These are phyloP conservation scores for Dendrolimus kikuchii DNA, from an alignment of 1,140 invertebrate genomes.

Conservation along the genomic window DNA sequence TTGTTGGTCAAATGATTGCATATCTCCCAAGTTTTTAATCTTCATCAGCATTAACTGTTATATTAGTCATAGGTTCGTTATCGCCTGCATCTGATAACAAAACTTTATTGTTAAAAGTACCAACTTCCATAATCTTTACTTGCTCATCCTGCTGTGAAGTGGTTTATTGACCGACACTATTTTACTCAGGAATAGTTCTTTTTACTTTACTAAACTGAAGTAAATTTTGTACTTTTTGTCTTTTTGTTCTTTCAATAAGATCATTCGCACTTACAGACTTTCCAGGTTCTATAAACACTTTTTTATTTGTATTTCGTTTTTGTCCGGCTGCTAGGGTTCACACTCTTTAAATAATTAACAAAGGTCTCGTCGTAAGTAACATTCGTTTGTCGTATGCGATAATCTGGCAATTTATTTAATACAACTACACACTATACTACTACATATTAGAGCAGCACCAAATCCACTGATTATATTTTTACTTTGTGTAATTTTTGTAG, in stretches of 20 bases:
- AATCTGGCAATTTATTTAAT: slow-evolving; percentile 6
- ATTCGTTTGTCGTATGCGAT: background rate
- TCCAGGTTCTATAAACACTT: slow-evolving; percentile 2
- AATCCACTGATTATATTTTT: too few species aligned
- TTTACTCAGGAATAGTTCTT: too few species aligned
- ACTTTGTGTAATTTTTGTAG: too few species aligned
- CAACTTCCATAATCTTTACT: background rate
- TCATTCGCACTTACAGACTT: slow-evolving; percentile 6
- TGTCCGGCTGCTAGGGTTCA: too few species aligned
- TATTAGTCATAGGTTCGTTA: slow-evolving; percentile 3
- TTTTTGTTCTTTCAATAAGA: slow-evolving; percentile 1
- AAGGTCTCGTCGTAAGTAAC: slow-evolving; percentile 4
- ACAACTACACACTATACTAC: too few species aligned
- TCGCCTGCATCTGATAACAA: slow-evolving; percentile 1
- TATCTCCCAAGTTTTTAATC: background rate
- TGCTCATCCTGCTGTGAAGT: background rate
- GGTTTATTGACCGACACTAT: background rate
- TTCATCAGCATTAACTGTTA: slow-evolving; percentile 4
- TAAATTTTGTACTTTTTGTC: too few species aligned
- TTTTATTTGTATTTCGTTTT: slow-evolving; percentile 4
- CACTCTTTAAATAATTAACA: slow-evolving; percentile 7
- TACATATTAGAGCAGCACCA: too few species aligned
- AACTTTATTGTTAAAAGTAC: slow-evolving; percentile 1
- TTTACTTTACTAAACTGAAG: too few species aligned
- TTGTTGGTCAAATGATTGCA: background rate